Percentiles rank a stretch among this genome's conserved stretches.
Conservation (phyloP, 2,797 vertebrate genomes). For the Cuculus canorus region DNA sequence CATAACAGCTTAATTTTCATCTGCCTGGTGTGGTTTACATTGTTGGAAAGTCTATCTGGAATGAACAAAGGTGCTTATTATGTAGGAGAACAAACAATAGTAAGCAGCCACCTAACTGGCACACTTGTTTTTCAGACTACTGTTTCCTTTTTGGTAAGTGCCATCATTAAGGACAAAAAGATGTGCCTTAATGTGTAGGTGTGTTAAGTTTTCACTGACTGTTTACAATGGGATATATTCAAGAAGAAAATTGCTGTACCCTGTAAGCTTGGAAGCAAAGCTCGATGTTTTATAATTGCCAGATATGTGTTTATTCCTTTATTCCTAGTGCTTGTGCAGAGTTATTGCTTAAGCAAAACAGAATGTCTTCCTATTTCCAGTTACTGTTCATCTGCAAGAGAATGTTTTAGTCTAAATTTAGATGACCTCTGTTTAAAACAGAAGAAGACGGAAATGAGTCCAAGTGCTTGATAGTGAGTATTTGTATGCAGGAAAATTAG, state of each 20-base stretch:
- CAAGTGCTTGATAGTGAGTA: constrained; percentile 45
- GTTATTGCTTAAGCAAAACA: constrained; percentile 47
- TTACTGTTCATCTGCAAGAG: constrained; percentile 63
- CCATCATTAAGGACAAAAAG: no score
- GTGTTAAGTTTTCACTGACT: not conserved
- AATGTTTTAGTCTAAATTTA: constrained; percentile 74
- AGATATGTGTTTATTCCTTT: not conserved
- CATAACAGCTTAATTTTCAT: not conserved
- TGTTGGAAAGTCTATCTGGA: not conserved
- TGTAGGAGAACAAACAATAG: not conserved
- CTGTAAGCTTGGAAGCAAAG: not conserved
- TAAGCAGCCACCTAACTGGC: not conserved
- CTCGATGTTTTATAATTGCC: not conserved
- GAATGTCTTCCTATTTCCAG: constrained; percentile 62
- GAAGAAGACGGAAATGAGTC: constrained; percentile 59
- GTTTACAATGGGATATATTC: not conserved
- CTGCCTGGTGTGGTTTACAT: not conserved
- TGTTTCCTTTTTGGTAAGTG: not conserved
- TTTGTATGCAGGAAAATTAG: constrained; percentile 48
- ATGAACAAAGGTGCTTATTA: not conserved
- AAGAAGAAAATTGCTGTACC: not conserved
- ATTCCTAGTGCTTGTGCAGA: constrained; percentile 21
- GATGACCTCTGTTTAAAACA: constrained; percentile 66
- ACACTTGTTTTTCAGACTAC: not conserved
- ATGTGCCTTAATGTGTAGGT: not conserved